phyloP scores from a whole-genome alignment of 2,797 vertebrate genomes.

The Hyperoplus immaculatus region DNA sequence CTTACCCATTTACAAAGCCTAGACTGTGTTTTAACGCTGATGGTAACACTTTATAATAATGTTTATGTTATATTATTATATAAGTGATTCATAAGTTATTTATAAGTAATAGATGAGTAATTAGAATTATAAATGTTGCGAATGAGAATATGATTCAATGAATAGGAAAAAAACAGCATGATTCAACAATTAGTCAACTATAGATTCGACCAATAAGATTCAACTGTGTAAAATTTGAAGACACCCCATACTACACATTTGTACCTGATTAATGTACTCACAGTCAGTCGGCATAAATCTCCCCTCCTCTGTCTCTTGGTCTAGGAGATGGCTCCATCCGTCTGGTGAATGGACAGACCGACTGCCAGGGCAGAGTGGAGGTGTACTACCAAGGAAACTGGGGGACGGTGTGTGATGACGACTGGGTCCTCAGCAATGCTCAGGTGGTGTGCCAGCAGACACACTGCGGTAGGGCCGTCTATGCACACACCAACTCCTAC shows the following conservation, averaged over 20 bases:
- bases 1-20: no score
- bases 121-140: no score
- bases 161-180: no score
- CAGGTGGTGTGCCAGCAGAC: constrained; percentile 92
- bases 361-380: constrained; percentile 94
- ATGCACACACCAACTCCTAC: constrained; percentile 89
- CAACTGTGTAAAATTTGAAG: neutral
- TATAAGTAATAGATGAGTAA: no score
- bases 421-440: constrained; percentile 91
- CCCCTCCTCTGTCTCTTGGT: constrained; percentile 11
- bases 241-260: neutral
- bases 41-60: no score
- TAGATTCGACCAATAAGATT: no score
- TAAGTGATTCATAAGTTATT: no score
- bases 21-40: no score
- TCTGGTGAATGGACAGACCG: constrained; percentile 86
- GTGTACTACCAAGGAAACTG: constrained; percentile 91
- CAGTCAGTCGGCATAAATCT: neutral
- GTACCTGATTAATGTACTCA: neutral
- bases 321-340: constrained; percentile 91
- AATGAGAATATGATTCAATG: no score
- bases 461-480: constrained; percentile 88
- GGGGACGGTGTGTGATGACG: constrained; percentile 97
- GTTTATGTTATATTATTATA: no score
- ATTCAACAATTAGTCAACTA: no score